Base-by-base conservation (phyloP, 2,797 vertebrate genomes). In the Manis pentadactyla region DNA sequence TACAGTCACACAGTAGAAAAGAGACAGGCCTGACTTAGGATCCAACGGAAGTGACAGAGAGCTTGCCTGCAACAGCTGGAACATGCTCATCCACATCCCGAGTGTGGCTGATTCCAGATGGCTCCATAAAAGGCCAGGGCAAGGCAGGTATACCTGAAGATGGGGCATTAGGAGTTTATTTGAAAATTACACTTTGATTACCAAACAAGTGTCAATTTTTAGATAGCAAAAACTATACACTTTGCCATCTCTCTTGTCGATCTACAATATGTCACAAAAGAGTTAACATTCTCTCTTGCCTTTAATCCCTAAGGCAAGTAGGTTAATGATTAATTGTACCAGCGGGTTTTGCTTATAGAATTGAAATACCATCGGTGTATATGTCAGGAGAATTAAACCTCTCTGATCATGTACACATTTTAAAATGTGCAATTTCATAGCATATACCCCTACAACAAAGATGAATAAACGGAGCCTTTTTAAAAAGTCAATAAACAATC, bases 321-420 rank as follows among this genome's bases (percentile, higher is more conserved):
- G 61, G 79, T 94, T 95, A 96, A 74, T 97, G 96, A 95, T 97
- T 94, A 93, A 96, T 86, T 78, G 71, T 84, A 71, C 53, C 49
- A 79, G 74, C 0, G 1, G 68, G 71, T 84, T 94, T 91, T 93
- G 64, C 94, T 96, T 93, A 85, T 39, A 89, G 71, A 96, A 85
- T 39, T 53, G 61, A 89, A 94, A 71, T 69, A 74, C 39, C 88
- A 39, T 73, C 64, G n/a, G 37, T 85, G 39, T 69, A 31, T 77
- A 63, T 42, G 55, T 83, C 86, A 84, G 55, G 90, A 92, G 87
- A 95, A 87, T 94, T 51, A 63, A 94, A 78, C 53, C 59, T 88
- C 91, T 63, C 87, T 53, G 61, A 87, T 86, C 83, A 59, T 34
- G 29, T 39, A 34, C 29, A 83, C 42, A 39, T 75, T 51, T 71